Percentiles rank a stretch among this genome's conserved stretches.
Conservation (phyloP, 2,888 invertebrate species). For the Unio pictorum region DNA sequence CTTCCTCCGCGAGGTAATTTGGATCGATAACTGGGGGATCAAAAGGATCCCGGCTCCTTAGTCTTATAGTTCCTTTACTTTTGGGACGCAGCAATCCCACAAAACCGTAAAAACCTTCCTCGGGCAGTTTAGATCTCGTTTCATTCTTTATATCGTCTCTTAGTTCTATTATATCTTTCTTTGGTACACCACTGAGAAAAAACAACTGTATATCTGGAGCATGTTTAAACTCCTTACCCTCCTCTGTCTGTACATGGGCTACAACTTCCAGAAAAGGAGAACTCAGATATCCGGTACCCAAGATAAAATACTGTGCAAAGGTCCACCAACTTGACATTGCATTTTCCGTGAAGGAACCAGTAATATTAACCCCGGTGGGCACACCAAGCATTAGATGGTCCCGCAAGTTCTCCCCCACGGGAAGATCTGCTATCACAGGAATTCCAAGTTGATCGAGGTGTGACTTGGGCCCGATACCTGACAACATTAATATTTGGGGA, state of each 20-base stretch:
- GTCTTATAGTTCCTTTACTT: too few relatives aligned
- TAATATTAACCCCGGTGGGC: constrained; percentile 9
- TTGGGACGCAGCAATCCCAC: constrained; percentile 2
- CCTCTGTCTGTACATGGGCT: not conserved
- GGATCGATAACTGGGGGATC: constrained; percentile 89
- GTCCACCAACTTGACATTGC: too few relatives aligned
- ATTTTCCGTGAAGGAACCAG: constrained; percentile 7
- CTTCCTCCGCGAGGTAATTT: constrained; percentile 81
- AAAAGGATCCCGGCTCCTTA: constrained; percentile 79
- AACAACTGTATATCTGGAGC: not conserved
- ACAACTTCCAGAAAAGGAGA: not conserved
- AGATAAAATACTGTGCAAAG: not conserved
- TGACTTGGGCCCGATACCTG: constrained; percentile 67
- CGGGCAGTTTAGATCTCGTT: not conserved
- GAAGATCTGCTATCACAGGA: constrained; percentile 60
- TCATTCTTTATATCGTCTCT: not conserved
- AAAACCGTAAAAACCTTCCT: constrained; percentile 57
- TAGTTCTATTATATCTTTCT: not conserved
- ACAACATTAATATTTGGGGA: constrained; percentile 67
- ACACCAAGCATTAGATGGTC: constrained; percentile 41
- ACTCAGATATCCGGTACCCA: not conserved
- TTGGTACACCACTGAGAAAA: not conserved
- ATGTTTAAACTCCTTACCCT: too few relatives aligned
- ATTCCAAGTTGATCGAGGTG: constrained; percentile 64
- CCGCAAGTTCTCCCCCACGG: constrained; percentile 65